These are phyloP conservation scores for Drosophila oshimai DNA, from an alignment of 1,140 invertebrate genomes.

Conservation along the genomic window DNA sequence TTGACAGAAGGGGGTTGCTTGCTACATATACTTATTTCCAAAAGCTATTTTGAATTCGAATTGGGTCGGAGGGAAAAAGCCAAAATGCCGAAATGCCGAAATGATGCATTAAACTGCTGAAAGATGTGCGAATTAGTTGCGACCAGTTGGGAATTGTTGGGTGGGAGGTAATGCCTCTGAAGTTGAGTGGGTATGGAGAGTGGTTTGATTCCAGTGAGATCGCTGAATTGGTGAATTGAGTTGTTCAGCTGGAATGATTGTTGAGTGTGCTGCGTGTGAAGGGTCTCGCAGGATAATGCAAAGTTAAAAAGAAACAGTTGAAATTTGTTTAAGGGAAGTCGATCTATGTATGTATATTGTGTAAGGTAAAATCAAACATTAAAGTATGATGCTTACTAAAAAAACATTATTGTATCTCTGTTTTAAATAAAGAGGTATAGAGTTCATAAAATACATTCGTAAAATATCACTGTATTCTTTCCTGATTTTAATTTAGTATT, in stretches of 20 bases:
- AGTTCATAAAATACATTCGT: too few species aligned
- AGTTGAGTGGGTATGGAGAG: background rate
- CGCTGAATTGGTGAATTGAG: constrained; percentile 28
- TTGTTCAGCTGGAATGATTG: constrained; percentile 42
- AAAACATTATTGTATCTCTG: background rate
- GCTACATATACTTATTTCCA: background rate
- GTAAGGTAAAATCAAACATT: background rate
- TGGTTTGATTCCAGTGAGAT: background rate
- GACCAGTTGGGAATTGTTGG: constrained; percentile 4
- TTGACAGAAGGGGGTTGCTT: constrained; percentile 15
- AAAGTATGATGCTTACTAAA: background rate
- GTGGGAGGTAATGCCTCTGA: constrained; percentile 3
- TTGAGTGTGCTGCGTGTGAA: background rate
- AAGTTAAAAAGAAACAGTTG: constrained; percentile 1
- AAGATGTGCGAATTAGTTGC: constrained; percentile 44
- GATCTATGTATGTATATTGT: background rate
- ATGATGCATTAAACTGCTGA: constrained; percentile 45
- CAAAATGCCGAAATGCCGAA: constrained; percentile 5
- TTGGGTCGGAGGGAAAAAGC: background rate
- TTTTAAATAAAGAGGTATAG: too few species aligned
- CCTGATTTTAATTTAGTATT: too few species aligned
- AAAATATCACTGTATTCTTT: too few species aligned
- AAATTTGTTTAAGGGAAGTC: background rate
- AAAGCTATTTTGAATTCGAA: constrained; percentile 13
- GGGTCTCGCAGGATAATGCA: background rate